Conservation (phyloP, 2,888 invertebrate genomes). For the Podabrus alpinus region DNA sequence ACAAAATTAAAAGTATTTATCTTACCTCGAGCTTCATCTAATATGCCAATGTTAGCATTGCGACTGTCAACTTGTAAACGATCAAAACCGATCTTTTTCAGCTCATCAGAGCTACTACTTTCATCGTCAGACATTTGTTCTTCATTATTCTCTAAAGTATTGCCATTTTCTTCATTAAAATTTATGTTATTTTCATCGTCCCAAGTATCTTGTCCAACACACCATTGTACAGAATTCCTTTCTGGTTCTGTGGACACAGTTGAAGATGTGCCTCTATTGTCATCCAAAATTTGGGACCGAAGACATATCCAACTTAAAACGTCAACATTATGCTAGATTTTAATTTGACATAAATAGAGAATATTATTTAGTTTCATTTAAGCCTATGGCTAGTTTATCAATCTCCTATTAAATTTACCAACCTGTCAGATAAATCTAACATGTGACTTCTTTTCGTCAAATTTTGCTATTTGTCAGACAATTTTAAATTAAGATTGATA, state of each 20-base stretch:
- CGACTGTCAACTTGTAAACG: conserved; percentile 61
- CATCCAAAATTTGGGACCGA: conserved; percentile 71
- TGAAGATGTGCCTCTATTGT: conserved; percentile 33
- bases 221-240: conserved; percentile 62
- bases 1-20: background rate
- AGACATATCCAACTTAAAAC: conserved; percentile 74
- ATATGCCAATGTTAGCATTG: conserved; percentile 59
- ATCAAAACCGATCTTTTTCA: conserved; percentile 60
- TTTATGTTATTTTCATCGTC: conserved; percentile 55
- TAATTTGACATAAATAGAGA: background rate
- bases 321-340: background rate
- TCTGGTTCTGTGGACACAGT: background rate
- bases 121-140: conserved; percentile 53
- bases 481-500: too few species aligned
- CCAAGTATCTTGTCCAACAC: conserved; percentile 69
- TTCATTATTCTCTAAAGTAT: conserved; percentile 59
- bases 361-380: too few species aligned
- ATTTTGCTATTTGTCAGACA: too few species aligned
- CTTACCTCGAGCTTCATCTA: conserved; percentile 50
- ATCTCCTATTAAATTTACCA: too few species aligned
- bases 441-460: too few species aligned
- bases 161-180: conserved; percentile 73
- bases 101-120: conserved; percentile 56
- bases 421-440: too few species aligned
- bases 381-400: too few species aligned